phyloP scores from a whole-genome alignment of 2,797 vertebrate species.

The Gymnothorax reevesii region DNA sequence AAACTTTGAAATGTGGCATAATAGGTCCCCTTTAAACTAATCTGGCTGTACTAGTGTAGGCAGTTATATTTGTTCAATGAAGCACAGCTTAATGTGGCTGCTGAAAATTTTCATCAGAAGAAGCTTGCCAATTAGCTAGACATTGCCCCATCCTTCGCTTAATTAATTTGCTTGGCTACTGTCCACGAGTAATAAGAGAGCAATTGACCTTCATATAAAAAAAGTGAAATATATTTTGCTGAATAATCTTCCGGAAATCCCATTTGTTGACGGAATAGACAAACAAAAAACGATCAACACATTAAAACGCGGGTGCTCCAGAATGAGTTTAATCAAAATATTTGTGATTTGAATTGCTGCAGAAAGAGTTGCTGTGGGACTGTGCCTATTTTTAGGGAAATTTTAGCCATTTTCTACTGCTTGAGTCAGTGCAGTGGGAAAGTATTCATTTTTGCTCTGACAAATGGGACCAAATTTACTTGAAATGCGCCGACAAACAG shows the following conservation, averaged over 20 bases:
- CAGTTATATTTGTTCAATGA: background rate
- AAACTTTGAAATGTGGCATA: no score
- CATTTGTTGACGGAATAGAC: no score
- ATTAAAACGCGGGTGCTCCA: no score
- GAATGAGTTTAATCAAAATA: no score
- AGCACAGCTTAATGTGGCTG: background rate
- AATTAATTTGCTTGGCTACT: background rate
- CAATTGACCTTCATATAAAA: background rate
- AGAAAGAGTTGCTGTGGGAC: background rate
- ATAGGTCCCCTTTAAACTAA: no score
- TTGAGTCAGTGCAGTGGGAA: background rate
- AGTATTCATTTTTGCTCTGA: background rate
- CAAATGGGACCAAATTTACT: background rate
- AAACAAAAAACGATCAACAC: no score
- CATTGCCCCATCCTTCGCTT: background rate
- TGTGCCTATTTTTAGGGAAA: background rate
- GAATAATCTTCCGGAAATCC: no score
- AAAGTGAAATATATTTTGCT: no score
- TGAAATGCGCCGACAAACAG: background rate
- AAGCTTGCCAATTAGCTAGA: background rate
- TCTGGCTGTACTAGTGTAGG: no score
- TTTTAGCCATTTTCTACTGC: background rate
- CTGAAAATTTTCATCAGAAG: background rate
- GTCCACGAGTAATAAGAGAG: background rate
- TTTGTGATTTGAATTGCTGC: no score